Conservation (phyloP, 2,797 vertebrate species). For the Halcyon chelicuti region DNA sequence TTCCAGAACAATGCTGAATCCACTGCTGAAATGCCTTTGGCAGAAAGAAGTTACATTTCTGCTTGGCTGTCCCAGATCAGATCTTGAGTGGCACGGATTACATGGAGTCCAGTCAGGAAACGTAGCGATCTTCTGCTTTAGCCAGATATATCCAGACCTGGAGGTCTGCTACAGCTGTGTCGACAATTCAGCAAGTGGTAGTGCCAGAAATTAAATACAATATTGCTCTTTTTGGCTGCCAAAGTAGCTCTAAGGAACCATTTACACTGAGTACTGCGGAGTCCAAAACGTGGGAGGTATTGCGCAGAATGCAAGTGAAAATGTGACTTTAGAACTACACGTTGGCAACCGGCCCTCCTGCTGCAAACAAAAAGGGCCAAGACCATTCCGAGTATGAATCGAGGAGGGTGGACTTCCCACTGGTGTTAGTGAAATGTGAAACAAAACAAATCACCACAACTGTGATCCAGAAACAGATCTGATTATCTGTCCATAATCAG, state of each 20-base stretch:
- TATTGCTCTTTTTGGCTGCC: slow-evolving; percentile 60
- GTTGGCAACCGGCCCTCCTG: background rate
- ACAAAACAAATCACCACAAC: background rate
- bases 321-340: slow-evolving; percentile 52
- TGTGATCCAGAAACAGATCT: background rate
- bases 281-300: slow-evolving; percentile 68
- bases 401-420: background rate
- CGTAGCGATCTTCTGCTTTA: background rate
- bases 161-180: slow-evolving; percentile 61
- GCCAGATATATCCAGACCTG: slow-evolving; percentile 45
- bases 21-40: background rate
- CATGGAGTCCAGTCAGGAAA: slow-evolving; percentile 20
- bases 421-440: background rate
- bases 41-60: slow-evolving; percentile 9
- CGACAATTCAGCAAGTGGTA: slow-evolving; percentile 52
- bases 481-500: background rate
- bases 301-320: slow-evolving; percentile 64
- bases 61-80: background rate
- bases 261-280: slow-evolving; percentile 54
- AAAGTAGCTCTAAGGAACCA: slow-evolving; percentile 60
- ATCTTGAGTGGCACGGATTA: slow-evolving; percentile 10
- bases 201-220: slow-evolving; percentile 63
- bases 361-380: slow-evolving; percentile 20
- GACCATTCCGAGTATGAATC: background rate
- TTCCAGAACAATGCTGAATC: background rate